Evolutionary conservation across 2,113 vertebrate genomes (phyloP), one percentile per base, ranked within the genome.

Genomic region (Perccottus glenii): DNA sequence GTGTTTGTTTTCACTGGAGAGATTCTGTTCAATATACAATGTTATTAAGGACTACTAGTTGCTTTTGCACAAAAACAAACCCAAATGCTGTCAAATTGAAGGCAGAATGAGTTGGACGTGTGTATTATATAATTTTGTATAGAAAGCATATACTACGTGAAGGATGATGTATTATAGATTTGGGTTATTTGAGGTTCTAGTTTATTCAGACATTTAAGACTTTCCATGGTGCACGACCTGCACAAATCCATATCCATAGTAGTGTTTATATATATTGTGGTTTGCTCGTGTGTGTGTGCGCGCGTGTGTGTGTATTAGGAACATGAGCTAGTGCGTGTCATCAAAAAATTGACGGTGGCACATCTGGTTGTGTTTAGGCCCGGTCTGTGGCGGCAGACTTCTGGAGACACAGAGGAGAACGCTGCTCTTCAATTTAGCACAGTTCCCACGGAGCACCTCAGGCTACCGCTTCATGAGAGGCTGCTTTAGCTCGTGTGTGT

Each of bases 281-380:
- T 84, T 77, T 64, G n/a, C n/a, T n/a, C n/a, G 38, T 6, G 8
- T 6, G 8, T 40, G 38, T 40, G 5, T 40, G 38, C 1, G 5
- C 4, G 38, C 38, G 5, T 16, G 65, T 63, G 62, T 75, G 80
- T 77, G 70, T 83, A 77, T 87, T 80, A 78, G 62, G 38, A 75
- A 75, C 66, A 60, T 64, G 64, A 61, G 67, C 58, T 7, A 6
- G 62, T 74, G 66, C 59, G 72, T 70, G 79, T 80, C 75, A 63
- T 87, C 78, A 79, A 61, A 82, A 87, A 77, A 27, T 87, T 68
- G 50, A 88, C 75, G 80, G 79, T 80, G 83, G 83, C 80, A 90
- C 90, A 91, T 92, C 91, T 92, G 91, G 84, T 89, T 87, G 77
- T 57, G 80, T 74, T 91, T 92, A 89, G 83, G 49, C 43, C 67